Evolutionary conservation across 2,797 vertebrate genomes (phyloP).

Genomic region (Arnoldichthys spilopterus): DNA sequence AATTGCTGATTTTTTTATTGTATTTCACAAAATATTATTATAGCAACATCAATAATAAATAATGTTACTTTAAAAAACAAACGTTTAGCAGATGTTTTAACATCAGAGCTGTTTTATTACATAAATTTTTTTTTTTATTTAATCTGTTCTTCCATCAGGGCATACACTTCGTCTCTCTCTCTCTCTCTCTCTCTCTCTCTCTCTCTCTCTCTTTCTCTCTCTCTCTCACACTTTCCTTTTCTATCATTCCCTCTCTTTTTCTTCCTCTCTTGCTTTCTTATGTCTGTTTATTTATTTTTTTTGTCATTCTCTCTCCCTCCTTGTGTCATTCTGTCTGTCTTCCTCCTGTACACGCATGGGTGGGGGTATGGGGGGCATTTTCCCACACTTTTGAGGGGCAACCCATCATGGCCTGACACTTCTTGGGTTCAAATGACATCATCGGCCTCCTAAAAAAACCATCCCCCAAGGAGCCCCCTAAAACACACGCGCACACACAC

Average conservation of each 20-base stretch:
- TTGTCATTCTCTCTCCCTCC: neutral
- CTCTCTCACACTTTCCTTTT: constrained; percentile 20
- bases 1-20: too few relatives aligned
- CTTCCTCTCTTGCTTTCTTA: neutral
- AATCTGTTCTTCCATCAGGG: too few relatives aligned
- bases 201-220: constrained; percentile 31
- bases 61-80: too few relatives aligned
- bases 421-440: constrained; percentile 79
- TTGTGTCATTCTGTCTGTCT: constrained; percentile 18
- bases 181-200: constrained; percentile 37
- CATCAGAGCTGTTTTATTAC: too few relatives aligned
- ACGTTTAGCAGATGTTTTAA: too few relatives aligned
- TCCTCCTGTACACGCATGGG: too few relatives aligned
- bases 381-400: constrained; percentile 69
- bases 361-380: too few relatives aligned
- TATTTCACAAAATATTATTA: too few relatives aligned
- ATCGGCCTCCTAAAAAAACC: constrained; percentile 63
- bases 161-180: too few relatives aligned
- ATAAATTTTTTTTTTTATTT: too few relatives aligned
- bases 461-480: constrained; percentile 23
- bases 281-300: neutral
- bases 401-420: constrained; percentile 64
- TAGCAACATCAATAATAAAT: too few relatives aligned
- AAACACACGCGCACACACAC: constrained; percentile 16
- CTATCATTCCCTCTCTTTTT: constrained; percentile 21